Evolutionary conservation across 1,140 invertebrate species (phyloP), one percentile per base, ranked within the genome.

Genomic region (Dendrolimus punctatus): DNA sequence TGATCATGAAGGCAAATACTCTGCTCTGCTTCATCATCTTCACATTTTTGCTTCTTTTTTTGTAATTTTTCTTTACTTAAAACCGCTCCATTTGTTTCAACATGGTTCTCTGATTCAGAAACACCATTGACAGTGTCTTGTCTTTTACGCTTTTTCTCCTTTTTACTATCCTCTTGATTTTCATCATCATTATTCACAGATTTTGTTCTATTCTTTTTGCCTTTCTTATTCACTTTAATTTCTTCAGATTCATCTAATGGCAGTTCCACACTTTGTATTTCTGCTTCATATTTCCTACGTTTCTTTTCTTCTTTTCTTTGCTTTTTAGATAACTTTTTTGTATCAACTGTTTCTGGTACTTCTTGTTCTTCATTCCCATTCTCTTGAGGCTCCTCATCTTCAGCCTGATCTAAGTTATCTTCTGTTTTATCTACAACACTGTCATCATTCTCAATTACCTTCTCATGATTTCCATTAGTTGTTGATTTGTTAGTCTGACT

Each of bases 301-400:
- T 88, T 89, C 56, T 82, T 84, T 64, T 89, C 89, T 67, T 90
- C 88, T 62, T 90, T 90, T 4, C 75, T 68, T 52, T 90, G 75
- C 65, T 90, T 90, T 58, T 89, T 90, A 37, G 89, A 73, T 8
- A 84, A 51, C 55, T 88, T 89, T 48, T 87, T 86, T 37, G 80
- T 76, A 46, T 58, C 51, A 41, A 47, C 50, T 45, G 43, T 54
- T 49, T 55, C 59, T 23, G 61, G 46, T 54, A 68, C 58, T 37
- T 46, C 54, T 51, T 37, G 41, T 8, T 55, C 51, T 39, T 41
- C 55, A 57, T 50, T 51, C 10, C 57, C 55, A 49, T 64, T 68
- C 57, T 68, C 64, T 53, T 58, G 4, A 42, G 37, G 57, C 40
- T 48, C 55, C 36, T 51, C 45, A n/a, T 53, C 55, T 61, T 62